Evolutionary conservation across 1,140 invertebrate genomes (phyloP).

Genomic region (Eupeodes corollae): DNA sequence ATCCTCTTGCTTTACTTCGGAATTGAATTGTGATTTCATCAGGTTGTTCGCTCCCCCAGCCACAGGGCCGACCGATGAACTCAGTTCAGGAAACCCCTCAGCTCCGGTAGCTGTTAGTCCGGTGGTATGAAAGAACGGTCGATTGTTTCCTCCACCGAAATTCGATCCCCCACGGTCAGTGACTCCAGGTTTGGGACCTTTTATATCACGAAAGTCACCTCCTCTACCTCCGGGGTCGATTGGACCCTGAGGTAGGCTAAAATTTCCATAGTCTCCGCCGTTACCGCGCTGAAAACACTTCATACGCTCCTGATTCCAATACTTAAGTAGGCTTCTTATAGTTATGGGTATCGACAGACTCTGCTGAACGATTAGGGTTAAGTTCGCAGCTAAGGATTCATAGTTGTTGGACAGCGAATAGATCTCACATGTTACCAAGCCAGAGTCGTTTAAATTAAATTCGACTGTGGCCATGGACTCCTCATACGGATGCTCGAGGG

Average conservation of each 20-base stretch:
- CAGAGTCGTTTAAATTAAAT: slow-evolving; percentile 72
- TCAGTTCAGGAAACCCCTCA: slow-evolving; percentile 6
- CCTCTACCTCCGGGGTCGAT: slow-evolving; percentile 15
- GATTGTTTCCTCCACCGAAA: slow-evolving; percentile 28
- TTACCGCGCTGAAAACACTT: slow-evolving; percentile 39
- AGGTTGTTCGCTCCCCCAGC: too few species aligned
- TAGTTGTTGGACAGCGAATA: slow-evolving; percentile 42
- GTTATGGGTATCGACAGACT: slow-evolving; percentile 86
- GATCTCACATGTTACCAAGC: slow-evolving; percentile 56
- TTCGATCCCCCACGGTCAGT: slow-evolving; percentile 26
- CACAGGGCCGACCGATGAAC: neutral
- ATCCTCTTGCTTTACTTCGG: slow-evolving; percentile 26
- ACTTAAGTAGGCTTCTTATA: slow-evolving; percentile 54
- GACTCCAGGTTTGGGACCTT: slow-evolving; percentile 31
- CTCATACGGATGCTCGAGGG: slow-evolving; percentile 84
- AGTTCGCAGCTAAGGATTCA: slow-evolving; percentile 55
- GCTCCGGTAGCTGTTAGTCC: neutral
- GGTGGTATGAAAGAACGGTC: neutral
- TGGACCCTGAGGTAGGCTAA: slow-evolving; percentile 31
- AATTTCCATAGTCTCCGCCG: slow-evolving; percentile 29
- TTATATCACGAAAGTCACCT: neutral
- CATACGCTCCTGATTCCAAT: slow-evolving; percentile 47
- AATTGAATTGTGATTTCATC: neutral
- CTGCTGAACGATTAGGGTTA: slow-evolving; percentile 76
- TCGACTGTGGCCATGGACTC: slow-evolving; percentile 88